A percentile compares a stretch with the other conserved stretches of the same genome.
These are phyloP conservation scores for Gila robusta DNA, from an alignment of 2,797 vertebrate genomes.

Conservation along the genomic window DNA sequence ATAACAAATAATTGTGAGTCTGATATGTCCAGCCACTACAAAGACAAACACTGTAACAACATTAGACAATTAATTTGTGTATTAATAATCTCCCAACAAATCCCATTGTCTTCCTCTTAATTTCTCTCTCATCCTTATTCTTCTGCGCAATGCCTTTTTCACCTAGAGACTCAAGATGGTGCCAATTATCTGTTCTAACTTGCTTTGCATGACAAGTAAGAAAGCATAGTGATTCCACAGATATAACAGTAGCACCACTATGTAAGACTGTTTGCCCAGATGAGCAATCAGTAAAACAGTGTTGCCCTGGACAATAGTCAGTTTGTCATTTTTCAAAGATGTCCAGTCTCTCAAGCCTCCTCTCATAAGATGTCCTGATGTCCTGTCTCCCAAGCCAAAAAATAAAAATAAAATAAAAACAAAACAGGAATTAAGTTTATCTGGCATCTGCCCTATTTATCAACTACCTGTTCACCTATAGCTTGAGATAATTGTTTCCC, in stretches of 20 bases:
- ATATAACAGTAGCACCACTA: neutral
- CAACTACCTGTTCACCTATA: neutral
- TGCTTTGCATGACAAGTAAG: neutral
- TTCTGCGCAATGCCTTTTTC: neutral
- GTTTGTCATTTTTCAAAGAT: neutral
- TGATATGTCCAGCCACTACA: neutral
- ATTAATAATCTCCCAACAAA: neutral
- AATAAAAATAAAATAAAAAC: neutral
- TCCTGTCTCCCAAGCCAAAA: too few relatives aligned
- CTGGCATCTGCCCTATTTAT: neutral
- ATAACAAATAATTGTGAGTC: neutral
- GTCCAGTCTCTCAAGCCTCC: too few relatives aligned
- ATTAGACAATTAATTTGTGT: neutral
- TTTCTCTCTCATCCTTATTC: neutral
- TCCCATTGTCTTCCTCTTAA: neutral
- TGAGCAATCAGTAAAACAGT: neutral
- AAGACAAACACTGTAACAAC: neutral
- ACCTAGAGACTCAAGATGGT: neutral
- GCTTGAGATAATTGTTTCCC: neutral
- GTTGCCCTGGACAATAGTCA: neutral
- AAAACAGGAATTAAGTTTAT: neutral
- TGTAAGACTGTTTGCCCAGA: neutral
- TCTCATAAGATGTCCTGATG: too few relatives aligned
- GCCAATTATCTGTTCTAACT: neutral
- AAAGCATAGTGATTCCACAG: neutral